Evolutionary conservation across 2,888 invertebrate genomes (phyloP).

Genomic region (Ditula angustiorana): DNA sequence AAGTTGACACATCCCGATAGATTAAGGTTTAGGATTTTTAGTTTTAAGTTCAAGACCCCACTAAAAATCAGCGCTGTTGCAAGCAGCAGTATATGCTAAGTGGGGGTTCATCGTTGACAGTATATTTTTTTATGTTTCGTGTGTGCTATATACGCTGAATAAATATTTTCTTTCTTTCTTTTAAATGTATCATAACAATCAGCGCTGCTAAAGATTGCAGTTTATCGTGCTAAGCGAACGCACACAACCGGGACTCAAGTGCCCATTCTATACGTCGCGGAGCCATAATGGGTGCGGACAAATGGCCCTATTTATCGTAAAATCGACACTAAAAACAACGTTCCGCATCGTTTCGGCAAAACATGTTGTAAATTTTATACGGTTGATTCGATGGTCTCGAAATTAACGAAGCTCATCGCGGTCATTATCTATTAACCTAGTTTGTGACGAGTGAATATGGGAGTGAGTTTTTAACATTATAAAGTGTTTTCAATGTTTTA

Average conservation of each 20-base stretch:
- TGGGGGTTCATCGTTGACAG: no score
- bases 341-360: conserved; percentile 71
- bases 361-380: conserved; percentile 67
- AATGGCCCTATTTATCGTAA: conserved; percentile 80
- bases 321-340: conserved; percentile 77
- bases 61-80: no score
- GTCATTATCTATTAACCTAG: conserved; percentile 30
- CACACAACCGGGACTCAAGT: conserved; percentile 65
- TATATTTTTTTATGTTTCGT: no score
- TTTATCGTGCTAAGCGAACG: conserved; percentile 59
- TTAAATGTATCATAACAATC: conserved; percentile 54
- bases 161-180: no score
- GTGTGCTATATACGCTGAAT: no score
- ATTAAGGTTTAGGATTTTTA: no score
- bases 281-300: conserved; percentile 69
- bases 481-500: not conserved
- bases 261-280: conserved; percentile 71
- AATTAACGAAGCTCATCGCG: conserved; percentile 36
- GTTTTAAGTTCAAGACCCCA: no score
- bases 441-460: conserved; percentile 7
- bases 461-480: not conserved
- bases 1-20: no score
- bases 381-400: conserved; percentile 48
- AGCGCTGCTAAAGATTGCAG: conserved; percentile 60
- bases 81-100: no score